Conservation (phyloP, 2,113 vertebrate genomes). For the Emydocephalus ijimae region DNA sequence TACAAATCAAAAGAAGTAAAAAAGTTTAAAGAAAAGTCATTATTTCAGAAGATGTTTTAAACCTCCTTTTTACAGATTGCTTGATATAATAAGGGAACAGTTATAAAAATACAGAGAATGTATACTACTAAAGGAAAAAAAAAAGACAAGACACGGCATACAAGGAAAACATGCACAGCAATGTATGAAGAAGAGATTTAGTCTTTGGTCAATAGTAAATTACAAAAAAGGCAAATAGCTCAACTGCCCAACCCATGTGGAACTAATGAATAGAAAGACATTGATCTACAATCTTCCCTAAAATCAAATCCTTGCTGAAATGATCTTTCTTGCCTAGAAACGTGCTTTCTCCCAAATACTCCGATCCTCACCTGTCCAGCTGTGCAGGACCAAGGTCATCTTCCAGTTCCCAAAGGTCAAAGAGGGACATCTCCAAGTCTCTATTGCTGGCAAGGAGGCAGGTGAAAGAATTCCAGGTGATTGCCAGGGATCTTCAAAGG, state of each 20-base stretch:
- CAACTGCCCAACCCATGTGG: background rate
- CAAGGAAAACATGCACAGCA: background rate
- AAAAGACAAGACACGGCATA: background rate
- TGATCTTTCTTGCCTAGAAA: background rate
- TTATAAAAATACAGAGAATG: background rate
- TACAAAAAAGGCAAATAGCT: background rate
- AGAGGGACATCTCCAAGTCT: background rate
- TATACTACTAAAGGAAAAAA: background rate
- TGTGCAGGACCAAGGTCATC: background rate
- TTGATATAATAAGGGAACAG: background rate
- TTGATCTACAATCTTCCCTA: background rate
- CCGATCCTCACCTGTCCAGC: slow-evolving; percentile 9
- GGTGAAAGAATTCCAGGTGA: background rate
- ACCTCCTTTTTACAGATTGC: background rate
- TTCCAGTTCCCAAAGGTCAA: slow-evolving; percentile 13
- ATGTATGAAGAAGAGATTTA: background rate
- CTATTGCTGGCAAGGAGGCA: background rate
- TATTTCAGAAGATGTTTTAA: background rate
- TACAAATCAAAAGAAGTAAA: background rate
- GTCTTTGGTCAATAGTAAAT: background rate
- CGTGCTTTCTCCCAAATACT: background rate
- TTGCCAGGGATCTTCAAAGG: background rate
- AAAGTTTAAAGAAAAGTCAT: background rate
- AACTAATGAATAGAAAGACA: background rate
- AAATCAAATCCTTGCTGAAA: background rate